Evolutionary conservation across 2,797 vertebrate species (phyloP).

Genomic region (Streptopelia turtur): DNA sequence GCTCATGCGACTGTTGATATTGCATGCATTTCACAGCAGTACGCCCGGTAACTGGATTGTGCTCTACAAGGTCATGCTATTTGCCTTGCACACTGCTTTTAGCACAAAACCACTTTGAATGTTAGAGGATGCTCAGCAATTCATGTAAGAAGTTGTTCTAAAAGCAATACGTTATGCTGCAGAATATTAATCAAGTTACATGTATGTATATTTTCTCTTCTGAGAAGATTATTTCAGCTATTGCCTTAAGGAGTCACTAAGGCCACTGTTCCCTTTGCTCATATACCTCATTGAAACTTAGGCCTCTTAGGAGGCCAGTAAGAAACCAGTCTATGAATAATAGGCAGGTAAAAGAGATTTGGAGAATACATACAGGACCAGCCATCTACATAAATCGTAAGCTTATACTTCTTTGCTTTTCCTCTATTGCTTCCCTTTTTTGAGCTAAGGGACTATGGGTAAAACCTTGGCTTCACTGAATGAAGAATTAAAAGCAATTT

Average conservation of each 20-base stretch:
- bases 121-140: not conserved
- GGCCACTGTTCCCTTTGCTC: not conserved
- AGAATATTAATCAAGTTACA: constrained; percentile 15
- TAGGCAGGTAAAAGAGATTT: not conserved
- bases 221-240: not conserved
- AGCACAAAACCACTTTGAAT: not conserved
- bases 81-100: not conserved
- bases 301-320: not conserved
- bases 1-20: not conserved
- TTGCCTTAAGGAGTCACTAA: constrained; percentile 34
- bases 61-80: not conserved
- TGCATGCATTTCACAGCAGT: not conserved
- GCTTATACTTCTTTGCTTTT: constrained; percentile 2
- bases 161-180: not conserved
- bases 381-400: not conserved
- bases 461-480: not conserved
- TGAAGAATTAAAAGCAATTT: not conserved
- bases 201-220: not conserved
- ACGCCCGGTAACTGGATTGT: not conserved
- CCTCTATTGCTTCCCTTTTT: not conserved
- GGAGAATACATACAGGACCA: not conserved
- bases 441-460: not conserved
- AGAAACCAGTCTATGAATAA: not conserved
- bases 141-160: not conserved
- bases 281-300: not conserved